phyloP scores from a whole-genome alignment of 2,797 vertebrate species.

The Typhlichthys eigenmanni region DNA sequence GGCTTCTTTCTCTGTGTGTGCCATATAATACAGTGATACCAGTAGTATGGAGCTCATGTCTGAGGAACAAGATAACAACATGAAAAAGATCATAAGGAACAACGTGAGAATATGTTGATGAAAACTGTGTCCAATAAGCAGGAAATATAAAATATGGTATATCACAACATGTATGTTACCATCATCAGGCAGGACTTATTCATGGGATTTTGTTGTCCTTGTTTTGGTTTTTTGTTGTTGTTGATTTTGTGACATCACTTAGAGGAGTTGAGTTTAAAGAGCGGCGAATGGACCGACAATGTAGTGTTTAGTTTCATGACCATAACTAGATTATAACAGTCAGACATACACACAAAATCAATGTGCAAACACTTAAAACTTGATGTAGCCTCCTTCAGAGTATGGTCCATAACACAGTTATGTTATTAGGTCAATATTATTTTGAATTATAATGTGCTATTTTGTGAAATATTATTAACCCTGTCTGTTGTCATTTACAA shows the following conservation, averaged over 20 bases:
- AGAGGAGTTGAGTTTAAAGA: not conserved
- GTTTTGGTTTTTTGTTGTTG: too few species aligned
- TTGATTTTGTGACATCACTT: slow-evolving; percentile 1
- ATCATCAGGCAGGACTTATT: too few species aligned
- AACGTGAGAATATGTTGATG: slow-evolving; percentile 6
- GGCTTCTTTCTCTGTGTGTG: slow-evolving; percentile 9
- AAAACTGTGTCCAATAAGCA: too few species aligned
- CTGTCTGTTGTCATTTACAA: slow-evolving; percentile 16
- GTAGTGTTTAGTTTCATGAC: not conserved
- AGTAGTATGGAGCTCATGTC: slow-evolving; percentile 34
- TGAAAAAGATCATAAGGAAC: slow-evolving; percentile 11
- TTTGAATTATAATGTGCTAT: slow-evolving; percentile 19
- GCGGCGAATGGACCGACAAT: not conserved
- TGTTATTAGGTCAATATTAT: not conserved
- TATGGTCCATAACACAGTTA: not conserved
- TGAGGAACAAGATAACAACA: slow-evolving; percentile 18
- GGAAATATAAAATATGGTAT: too few species aligned
- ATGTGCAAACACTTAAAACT: not conserved
- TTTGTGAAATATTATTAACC: slow-evolving; percentile 20
- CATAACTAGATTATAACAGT: not conserved
- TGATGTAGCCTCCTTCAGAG: not conserved
- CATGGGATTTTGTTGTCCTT: not conserved
- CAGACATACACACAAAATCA: slow-evolving; percentile 2
- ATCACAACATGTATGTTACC: too few species aligned
- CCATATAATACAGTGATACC: slow-evolving; percentile 38